These are phyloP conservation scores for Ecdyonurus torrentis DNA, from an alignment of 2,888 invertebrate species.

Conservation along the genomic window DNA sequence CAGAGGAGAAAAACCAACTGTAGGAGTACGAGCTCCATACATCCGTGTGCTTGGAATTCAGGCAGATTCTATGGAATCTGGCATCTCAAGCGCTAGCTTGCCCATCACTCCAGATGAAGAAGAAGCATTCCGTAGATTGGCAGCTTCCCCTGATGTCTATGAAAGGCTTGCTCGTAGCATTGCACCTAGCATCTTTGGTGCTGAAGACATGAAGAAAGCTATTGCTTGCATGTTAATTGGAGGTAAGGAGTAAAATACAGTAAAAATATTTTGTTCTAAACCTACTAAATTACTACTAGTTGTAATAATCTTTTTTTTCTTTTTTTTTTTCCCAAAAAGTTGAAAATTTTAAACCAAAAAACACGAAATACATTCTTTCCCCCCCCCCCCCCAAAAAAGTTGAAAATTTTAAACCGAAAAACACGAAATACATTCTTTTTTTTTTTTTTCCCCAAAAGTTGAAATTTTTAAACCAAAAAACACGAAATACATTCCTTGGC, in stretches of 20 bases:
- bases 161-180: slow-evolving; percentile 78
- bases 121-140: slow-evolving; percentile 65
- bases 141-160: slow-evolving; percentile 71
- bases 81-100: slow-evolving; percentile 25
- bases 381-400: too few relatives aligned
- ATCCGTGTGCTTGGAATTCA: slow-evolving; percentile 85
- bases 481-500: too few relatives aligned
- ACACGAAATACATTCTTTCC: too few relatives aligned
- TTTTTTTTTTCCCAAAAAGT: slow-evolving; percentile 6
- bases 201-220: slow-evolving; percentile 88
- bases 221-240: slow-evolving; percentile 91
- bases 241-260: slow-evolving; percentile 34
- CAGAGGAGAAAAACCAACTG: slow-evolving; percentile 57
- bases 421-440: too few relatives aligned
- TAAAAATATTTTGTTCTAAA: neutral
- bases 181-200: slow-evolving; percentile 95
- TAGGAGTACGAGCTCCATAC: slow-evolving; percentile 89
- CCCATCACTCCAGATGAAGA: slow-evolving; percentile 51
- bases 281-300: slow-evolving; percentile 4
- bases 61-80: slow-evolving; percentile 64
- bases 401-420: too few relatives aligned
- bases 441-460: too few relatives aligned
- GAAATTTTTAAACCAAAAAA: too few relatives aligned
- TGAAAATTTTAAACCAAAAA: neutral
- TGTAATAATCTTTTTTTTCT: too few relatives aligned